A percentile compares a stretch with the other conserved stretches of the same genome.
These are phyloP conservation scores for Silurus aristotelis DNA, from an alignment of 2,797 vertebrate species.

Conservation along the genomic window DNA sequence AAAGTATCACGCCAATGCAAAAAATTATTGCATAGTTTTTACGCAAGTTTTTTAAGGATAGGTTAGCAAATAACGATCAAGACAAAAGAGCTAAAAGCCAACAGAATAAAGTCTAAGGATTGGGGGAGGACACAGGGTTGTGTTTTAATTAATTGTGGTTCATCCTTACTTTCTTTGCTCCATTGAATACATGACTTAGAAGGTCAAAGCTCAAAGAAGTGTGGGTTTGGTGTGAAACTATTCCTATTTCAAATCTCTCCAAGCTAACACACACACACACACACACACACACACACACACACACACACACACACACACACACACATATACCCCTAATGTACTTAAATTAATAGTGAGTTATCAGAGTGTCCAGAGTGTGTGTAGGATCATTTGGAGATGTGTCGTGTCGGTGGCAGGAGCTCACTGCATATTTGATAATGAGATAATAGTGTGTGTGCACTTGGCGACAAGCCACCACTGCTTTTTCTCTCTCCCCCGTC, in stretches of 20 bases:
- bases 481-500: background rate
- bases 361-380: slow-evolving; percentile 26
- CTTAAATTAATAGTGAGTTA: slow-evolving; percentile 20
- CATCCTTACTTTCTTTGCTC: slow-evolving; percentile 51
- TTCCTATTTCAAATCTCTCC: slow-evolving; percentile 5
- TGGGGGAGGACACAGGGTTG: slow-evolving; percentile 39
- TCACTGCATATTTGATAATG: slow-evolving; percentile 84
- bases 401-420: slow-evolving; percentile 57
- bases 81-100: slow-evolving; percentile 2
- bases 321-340: background rate
- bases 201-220: slow-evolving; percentile 52
- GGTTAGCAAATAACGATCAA: background rate
- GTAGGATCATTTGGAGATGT: slow-evolving; percentile 21
- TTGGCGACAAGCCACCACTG: slow-evolving; percentile 10
- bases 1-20: background rate
- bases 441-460: slow-evolving; percentile 80
- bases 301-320: slow-evolving; percentile 26
- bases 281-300: slow-evolving; percentile 33
- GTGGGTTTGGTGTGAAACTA: slow-evolving; percentile 15
- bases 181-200: slow-evolving; percentile 54
- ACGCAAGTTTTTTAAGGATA: background rate
- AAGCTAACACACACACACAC: background rate
- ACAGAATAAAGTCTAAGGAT: slow-evolving; percentile 15
- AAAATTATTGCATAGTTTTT: background rate
- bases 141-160: slow-evolving; percentile 56